Evolutionary conservation across 1,140 invertebrate species (phyloP), one percentile per base, ranked within the genome.

Genomic region (Babylonia areolata): DNA sequence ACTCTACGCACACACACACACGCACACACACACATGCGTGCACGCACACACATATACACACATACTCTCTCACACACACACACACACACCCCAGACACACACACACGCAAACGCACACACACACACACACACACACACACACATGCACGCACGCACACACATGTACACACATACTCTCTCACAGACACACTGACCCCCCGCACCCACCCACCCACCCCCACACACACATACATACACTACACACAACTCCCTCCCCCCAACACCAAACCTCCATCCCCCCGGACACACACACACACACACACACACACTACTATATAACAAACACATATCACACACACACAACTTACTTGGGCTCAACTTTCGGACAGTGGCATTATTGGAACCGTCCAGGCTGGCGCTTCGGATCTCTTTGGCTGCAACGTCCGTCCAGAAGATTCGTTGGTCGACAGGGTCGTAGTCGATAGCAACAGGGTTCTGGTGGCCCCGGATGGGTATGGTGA

Each of bases 381-480:
- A 87, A n/a, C 97, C 97, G 94, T 98, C 96, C 91, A 97, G 97
- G 3, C 95, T 95, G 3, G 96, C 95, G 87, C 96, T 96, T 86
- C 96, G 96, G 54, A 98, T 98, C 31, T 95, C 95, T 88, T 96
- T 96, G 85, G 96, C 95, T 1, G 95, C 96, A 23, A 98, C 97
- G 94, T 99, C 98, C 86, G 97, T 98, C 97, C 97, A 98, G 93
- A 98, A 99, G 46, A 98, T 95, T 86, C 96, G 95, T 85, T 96
- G 96, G 46, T 97, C 96, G 23, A 97, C 95, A 0, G 97, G 97
- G 95, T 99, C 98, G 94, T 97, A 99, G 92, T 98, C 98, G 11
- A 99, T 97, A 35, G 97, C 97, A 79, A 99, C 97, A 0, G 97
- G 91, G 69, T 89, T 91, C 37, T 90, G 87, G 81, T 90, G 87